Base-by-base conservation (phyloP, 1,140 invertebrate genomes). In the Melitaea cinxia region DNA sequence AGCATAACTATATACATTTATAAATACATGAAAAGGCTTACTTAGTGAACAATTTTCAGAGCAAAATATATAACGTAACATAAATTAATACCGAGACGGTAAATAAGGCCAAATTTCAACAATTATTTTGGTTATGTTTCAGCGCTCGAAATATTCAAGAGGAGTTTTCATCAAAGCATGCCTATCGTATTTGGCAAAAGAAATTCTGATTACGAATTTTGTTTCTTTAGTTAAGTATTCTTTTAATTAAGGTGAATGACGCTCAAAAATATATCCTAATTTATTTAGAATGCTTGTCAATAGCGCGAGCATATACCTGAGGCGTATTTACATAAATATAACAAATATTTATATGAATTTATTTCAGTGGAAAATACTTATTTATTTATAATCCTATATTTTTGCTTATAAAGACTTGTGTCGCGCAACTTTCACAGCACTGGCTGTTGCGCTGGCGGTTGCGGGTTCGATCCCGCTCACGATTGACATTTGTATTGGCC, bases 111-210 rank as follows among this genome's bases (percentile, higher is more conserved):
- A 12, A 47, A 47, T 21, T 47, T 5, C 19, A 47, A 17, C 14
- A 47, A 47, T 47, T 23, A 47, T 23, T 47, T 23, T 21, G 14
- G 24, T 28, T 56, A 28, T 28, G 17, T 26, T 39, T 56, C 35
- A 23, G 19, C 23, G 19, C 7, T 42, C 28, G 14, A 5, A 9
- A 42, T 56, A 56, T 26, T 10, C 39, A 28, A 58, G 42, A 58
- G 21, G 23, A 58, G 49, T 39, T 75, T 66, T 65, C 35, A 68
- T 69, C 61, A 66, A 76, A 73, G 68, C 69, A 76, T 75, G 64
- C 64, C 70, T 68, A 70, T 30, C 57, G 64, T 65, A 73, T 68
- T 71, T 66, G 50, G 24, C 47, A 57, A 65, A 67, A 66, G 70
- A 68, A 69, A 67, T 70, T 77, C 68, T 70, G 60, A 69, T n/a